Base-by-base conservation (phyloP, 2,113 vertebrate species). In the Gadus chalcogrammus region DNA sequence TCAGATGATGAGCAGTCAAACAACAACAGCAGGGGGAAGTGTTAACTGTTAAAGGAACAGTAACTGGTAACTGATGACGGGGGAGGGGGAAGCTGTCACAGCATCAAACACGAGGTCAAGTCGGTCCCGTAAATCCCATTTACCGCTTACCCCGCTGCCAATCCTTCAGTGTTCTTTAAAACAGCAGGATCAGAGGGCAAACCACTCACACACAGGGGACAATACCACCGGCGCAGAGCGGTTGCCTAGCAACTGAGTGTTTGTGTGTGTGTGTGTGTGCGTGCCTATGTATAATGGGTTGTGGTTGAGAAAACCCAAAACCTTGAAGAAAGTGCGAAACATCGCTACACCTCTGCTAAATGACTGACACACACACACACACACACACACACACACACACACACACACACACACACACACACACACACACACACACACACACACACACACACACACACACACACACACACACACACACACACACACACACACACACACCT, bases 401-500 rank as follows among this genome's bases (percentile, higher is more conserved):
- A 3, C 17, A 4, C 28, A 20, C 61, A 15, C 70, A 15, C 56
- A 59, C 20, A 38, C 55, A 55, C 63, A 65, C 60, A 63, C 15
- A 72, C 31, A 98, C 97, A 15, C 56, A 59, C 20, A 38, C 55
- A 55, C 63, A 65, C 60, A 63, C 15, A 72, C 31, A 63, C 13
- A 53, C 35, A 63, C 7, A 20, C 20, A 3, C 17, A 4, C 28
- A 20, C 61, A 15, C 70, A 15, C 56, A 59, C 20, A 38, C 55
- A 55, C 63, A 65, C 60, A 63, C 15, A 72, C 31, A 63, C 13
- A 53, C 35, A 63, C 7, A 20, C 20, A 3, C 17, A 4, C 28
- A 20, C 61, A 15, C 70, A 58, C 48, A 63, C 12, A 27, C 79
- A 59, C 4, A 2, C 24, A 75, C 91, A 98, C 97, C 97, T 99